Base-by-base conservation (phyloP, 2,797 vertebrate species). In the Diplodus sargus region DNA sequence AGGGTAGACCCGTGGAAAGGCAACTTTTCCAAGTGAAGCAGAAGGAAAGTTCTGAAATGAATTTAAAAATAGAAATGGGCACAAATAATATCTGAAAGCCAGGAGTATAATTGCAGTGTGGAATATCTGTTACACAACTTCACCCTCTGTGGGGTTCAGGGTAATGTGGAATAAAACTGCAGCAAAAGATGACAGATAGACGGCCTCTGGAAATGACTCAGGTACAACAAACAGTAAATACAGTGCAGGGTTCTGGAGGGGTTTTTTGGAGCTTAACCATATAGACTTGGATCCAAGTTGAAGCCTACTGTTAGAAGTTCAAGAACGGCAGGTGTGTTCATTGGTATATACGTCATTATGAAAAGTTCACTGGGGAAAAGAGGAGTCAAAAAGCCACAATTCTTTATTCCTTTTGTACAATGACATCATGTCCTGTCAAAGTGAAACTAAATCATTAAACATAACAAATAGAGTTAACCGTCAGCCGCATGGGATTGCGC, bases 61-160 rank as follows among this genome's bases (percentile, higher is more conserved):
- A 70, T 85, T 88, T 89, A 91, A 92, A 90, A 90, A 91, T 85
- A 89, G 86, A 89, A 90, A 86, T 48, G 78, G 86, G 86, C 85
- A 90, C 68, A 89, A 86, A 87, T 82, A 90, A 85, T 78, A 89
- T 84, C 53, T 88, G 81, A 90, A 88, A 87, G 82, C 78, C 83
- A 85, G 72, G 70, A 65, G 80, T 59, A 70, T 91, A 92, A 94
- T 90, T 92, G 87, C 70, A 87, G 81, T 81, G 74, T 90, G 92
- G 92, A 94, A 93, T 92, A 92, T 90, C 77, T 89, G 72, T 93
- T 91, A 90, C 90, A 86, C 87, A 93, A 92, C 77, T 84, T 84
- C 70, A 86, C 82, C 80, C 85, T 89, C 80, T 61, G 82, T 65
- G 83, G 87, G 88, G 78, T 91, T 91, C 75, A 73, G 83, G 82